Evolutionary conservation across 2,888 invertebrate species (phyloP), one percentile per base, ranked within the genome.

Genomic region (Amiota communis): DNA sequence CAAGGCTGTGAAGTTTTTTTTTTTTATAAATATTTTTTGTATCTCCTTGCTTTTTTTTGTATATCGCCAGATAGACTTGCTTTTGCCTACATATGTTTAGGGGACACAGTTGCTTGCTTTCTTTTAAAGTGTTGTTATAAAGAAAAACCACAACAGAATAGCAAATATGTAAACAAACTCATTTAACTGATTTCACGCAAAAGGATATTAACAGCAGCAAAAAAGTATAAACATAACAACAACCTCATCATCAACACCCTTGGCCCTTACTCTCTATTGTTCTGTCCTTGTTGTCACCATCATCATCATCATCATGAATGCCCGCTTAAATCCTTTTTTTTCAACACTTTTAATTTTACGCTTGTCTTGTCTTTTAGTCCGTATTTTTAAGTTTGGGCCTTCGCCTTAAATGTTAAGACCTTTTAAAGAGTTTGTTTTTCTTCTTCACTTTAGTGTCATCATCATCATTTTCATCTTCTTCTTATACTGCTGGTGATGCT

Each of bases 161-260:
- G 77, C 78, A 80, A 76, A 81, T 79, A 81, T 84, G 84, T 83
- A 83, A 83, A 83, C 84, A 83, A 84, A 84, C 83, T 83, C 81
- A 83, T 83, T 83, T 83, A 82, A 83, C 83, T 83, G 84, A 83
- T 83, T 84, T 79, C 78, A 77, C 78, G 79, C 56, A 78, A 80
- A 78, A 73, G 81, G 80, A 81, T 83, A 79, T 82, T 79, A 77
- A 79, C 36, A 15, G 65, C 48, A 47, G 10, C 11, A 63, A 49
- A 51, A 9, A 17, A 51, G 23, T 23, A 1, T 20, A 15, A 51
- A 49, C 11, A 67, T 11, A 23, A 51, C 65, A 65, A 67, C 11
- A 23, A n/a, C 23, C 36, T 36, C 36, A 36, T 36, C 36, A 36
- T 36, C 53, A 51, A 51, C 53, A 3, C 13, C 53, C 53, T 51